Conservation (phyloP, 2,113 vertebrate species). For the Notothenia coriiceps region DNA sequence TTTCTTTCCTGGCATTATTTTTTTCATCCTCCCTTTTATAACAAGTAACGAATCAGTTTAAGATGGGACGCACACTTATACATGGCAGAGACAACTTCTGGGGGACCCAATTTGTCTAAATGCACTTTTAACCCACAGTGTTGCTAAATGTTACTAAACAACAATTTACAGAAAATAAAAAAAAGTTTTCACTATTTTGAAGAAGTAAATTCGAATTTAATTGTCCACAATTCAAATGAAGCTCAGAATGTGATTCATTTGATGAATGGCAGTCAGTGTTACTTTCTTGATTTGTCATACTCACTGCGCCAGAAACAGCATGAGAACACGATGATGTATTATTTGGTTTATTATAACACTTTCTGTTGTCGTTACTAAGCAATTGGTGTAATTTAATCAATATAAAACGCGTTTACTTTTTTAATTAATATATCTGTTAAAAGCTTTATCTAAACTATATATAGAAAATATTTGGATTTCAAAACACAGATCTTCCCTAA, state of each 20-base stretch:
- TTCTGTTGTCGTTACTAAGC: neutral
- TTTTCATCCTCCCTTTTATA: neutral
- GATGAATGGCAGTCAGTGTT: neutral
- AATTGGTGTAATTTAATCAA: neutral
- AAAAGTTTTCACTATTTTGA: neutral
- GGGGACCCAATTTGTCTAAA: neutral
- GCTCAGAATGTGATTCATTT: neutral
- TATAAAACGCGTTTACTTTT: neutral
- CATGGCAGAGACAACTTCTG: neutral
- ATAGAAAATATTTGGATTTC: neutral
- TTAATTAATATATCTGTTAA: neutral
- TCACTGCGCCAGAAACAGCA: conserved; percentile 15
- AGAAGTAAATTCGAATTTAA: neutral
- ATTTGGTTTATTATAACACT: conserved; percentile 2
- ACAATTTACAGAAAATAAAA: neutral
- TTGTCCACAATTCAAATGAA: neutral
- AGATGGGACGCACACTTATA: neutral
- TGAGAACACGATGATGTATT: neutral
- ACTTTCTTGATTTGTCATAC: conserved; percentile 5
- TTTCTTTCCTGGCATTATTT: conserved; percentile 9
- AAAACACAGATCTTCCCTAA: neutral
- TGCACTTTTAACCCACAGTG: neutral
- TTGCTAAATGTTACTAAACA: neutral
- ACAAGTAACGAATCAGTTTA: neutral
- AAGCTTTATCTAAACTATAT: neutral